Percentiles rank a stretch among this genome's conserved stretches.
Conservation (phyloP, 1,140 invertebrate species). For the Muscidifurax raptorellus region DNA sequence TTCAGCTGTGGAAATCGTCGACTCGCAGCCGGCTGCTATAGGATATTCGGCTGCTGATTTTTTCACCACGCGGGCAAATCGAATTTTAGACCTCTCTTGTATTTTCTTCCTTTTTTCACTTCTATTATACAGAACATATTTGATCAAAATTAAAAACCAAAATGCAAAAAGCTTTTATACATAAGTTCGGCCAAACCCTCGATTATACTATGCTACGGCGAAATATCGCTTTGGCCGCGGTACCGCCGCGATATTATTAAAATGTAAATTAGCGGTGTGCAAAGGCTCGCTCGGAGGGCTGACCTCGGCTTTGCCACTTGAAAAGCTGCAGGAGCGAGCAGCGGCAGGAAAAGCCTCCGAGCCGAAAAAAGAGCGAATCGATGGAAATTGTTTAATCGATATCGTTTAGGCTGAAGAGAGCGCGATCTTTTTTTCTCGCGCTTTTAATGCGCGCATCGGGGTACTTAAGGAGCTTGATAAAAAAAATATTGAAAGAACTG, state of each 20-base stretch:
- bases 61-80: not conserved
- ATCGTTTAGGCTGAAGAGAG: slow-evolving; percentile 7
- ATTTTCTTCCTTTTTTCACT: not conserved
- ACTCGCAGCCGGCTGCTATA: not conserved
- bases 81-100: not conserved
- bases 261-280: slow-evolving; percentile 6
- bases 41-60: slow-evolving; percentile 1
- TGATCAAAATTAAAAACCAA: too few species aligned
- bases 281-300: not conserved
- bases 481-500: too few species aligned
- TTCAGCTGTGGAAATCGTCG: not conserved
- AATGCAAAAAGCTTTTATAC: too few species aligned
- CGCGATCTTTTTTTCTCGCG: too few species aligned
- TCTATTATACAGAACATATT: too few species aligned
- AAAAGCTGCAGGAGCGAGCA: not conserved
- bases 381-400: slow-evolving; percentile 32
- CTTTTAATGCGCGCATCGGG: too few species aligned
- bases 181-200: not conserved
- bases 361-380: not conserved
- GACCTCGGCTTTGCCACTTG: slow-evolving; percentile 2
- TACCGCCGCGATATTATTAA: not conserved
- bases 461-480: too few species aligned
- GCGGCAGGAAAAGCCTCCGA: too few species aligned
- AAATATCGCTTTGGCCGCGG: not conserved
- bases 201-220: not conserved